Conservation (phyloP, 1,140 invertebrate genomes). For the Teleopsis dalmanni region DNA sequence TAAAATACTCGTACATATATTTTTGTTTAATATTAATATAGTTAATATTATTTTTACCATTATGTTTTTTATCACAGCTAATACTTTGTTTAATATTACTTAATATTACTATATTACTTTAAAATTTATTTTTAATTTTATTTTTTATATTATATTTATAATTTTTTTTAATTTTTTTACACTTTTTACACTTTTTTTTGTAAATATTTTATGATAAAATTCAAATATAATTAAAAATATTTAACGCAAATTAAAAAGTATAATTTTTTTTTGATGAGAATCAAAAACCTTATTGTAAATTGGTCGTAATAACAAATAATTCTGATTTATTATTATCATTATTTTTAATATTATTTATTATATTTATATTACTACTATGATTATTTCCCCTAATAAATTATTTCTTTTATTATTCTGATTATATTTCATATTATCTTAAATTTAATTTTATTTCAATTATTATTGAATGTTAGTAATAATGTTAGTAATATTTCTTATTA, state of each 20-base stretch:
- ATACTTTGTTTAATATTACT: neutral
- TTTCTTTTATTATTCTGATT: neutral
- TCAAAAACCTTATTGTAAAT: no score
- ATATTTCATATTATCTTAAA: neutral
- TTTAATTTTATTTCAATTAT: neutral
- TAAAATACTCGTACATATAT: neutral
- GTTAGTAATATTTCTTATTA: neutral
- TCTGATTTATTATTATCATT: neutral
- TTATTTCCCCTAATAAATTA: neutral
- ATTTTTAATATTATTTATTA: neutral
- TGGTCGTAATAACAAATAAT: no score
- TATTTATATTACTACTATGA: neutral
- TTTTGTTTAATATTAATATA: neutral
- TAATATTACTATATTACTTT: no score
- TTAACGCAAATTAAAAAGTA: no score
- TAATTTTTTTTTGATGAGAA: no score
- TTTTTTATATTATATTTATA: slow-evolving; percentile 3
- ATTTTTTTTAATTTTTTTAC: slow-evolving; percentile 5
- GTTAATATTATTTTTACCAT: neutral
- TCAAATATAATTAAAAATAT: no score
- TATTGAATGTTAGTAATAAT: neutral
- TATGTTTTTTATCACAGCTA: slow-evolving; percentile 9
- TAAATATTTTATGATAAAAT: no score
- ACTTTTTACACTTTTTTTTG: no score
- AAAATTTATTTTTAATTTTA: slow-evolving; percentile 5